Evolutionary conservation across 2,888 invertebrate genomes (phyloP).

Genomic region (Timema cristinae): DNA sequence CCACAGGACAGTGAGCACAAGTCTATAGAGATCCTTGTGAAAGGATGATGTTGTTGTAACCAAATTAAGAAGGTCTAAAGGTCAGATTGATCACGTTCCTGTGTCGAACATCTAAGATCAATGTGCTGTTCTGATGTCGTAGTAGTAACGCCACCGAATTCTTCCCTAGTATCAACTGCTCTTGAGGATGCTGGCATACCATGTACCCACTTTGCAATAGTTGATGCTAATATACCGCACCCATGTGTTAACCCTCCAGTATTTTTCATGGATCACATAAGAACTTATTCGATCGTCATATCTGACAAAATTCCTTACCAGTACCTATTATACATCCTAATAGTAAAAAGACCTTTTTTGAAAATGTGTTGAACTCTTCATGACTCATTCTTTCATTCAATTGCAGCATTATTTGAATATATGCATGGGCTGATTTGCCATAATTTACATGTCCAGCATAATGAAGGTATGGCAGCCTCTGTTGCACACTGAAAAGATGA

Average conservation of each 20-base stretch:
- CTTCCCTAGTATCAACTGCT: background rate
- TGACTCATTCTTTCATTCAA: background rate
- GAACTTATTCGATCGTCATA: background rate
- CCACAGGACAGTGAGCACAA: background rate
- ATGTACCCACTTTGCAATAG: slow-evolving; percentile 9
- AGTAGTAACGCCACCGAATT: background rate
- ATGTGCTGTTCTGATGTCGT: background rate
- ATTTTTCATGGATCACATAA: slow-evolving; percentile 7
- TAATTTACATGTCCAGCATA: slow-evolving; percentile 12
- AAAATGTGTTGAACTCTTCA: background rate
- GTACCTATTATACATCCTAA: background rate
- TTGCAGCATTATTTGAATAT: background rate
- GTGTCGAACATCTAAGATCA: background rate
- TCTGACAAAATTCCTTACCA: background rate
- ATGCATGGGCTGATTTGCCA: background rate
- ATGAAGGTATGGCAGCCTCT: too few relatives aligned
- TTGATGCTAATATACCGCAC: background rate
- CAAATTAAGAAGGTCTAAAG: background rate
- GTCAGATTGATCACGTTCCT: background rate
- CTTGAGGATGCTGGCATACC: background rate
- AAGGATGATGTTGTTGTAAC: slow-evolving; percentile 7
- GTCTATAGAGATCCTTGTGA: background rate
- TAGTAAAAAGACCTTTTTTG: background rate
- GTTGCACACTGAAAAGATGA: too few relatives aligned
- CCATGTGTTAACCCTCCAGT: background rate